These are phyloP conservation scores for Psilopsiagon aymara DNA, from an alignment of 2,113 vertebrate species.

Conservation along the genomic window DNA sequence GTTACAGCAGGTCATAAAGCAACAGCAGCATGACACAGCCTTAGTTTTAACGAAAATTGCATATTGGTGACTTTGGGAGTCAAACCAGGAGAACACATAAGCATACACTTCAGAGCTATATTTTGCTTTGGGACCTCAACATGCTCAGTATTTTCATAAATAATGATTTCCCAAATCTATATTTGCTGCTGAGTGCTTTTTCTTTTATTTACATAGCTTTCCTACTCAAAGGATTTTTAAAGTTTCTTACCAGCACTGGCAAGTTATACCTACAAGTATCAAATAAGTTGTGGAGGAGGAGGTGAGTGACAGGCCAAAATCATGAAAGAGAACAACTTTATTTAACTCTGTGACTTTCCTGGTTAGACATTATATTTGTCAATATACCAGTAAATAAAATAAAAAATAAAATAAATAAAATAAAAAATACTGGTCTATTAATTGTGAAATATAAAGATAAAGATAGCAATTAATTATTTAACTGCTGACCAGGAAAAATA, in stretches of 20 bases:
- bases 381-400: not conserved
- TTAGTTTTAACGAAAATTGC: not conserved
- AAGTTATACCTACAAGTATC: not conserved
- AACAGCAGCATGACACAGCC: not conserved
- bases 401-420: not conserved
- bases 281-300: not conserved
- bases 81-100: not conserved
- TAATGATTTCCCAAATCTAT: not conserved
- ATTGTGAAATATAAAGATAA: not conserved
- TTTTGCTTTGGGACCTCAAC: not conserved
- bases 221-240: not conserved
- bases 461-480: not conserved
- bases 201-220: not conserved
- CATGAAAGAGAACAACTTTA: not conserved
- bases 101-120: not conserved
- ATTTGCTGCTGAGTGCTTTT: not conserved
- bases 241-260: not conserved
- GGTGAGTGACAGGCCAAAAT: not conserved
- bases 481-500: not conserved
- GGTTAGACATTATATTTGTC: not conserved
- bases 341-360: not conserved
- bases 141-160: not conserved
- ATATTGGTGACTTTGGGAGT: not conserved
- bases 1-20: not conserved
- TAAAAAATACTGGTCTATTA: not conserved